Base-by-base conservation (phyloP, 1,140 invertebrate genomes). In the Elysia chlorotica region DNA sequence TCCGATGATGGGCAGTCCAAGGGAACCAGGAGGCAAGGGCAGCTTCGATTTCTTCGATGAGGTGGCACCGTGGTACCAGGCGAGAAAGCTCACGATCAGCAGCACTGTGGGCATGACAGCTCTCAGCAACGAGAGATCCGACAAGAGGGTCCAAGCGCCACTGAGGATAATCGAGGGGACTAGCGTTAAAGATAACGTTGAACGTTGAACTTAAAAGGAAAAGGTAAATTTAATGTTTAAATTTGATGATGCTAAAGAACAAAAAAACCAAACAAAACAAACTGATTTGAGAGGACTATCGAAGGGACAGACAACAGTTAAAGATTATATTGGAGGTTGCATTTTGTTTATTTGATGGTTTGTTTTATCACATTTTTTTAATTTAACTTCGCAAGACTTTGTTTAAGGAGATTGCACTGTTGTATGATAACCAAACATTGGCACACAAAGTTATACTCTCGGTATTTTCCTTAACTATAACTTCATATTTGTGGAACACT, bases 1-100 rank as follows among this genome's bases (percentile, higher is more conserved):
- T 28, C 82, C 82, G n/a, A 84, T 67, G 31, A 84, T 48, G 3
- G 82, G 82, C 23, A 82, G 57, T 23, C 82, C 82, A 62, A 81
- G 66, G 28, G 68, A 81, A n/a, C 82, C 82, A 2, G 81, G 81
- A 19, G 82, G 82, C 37, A 84, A 74, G 10, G 81, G 82, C 25
- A 72, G 54, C 14, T 69, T 65, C 14, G 62, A 76, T 6, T 41
- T 54, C 2, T 57, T 57, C 62, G 81, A 79, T 28, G 65, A 66
- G 21, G 41, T 57, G 59, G 65, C 76, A 25, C 61, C 30, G 54
- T 75, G 73, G 74, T 79, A 78, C 80, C 82, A 83, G 0, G 81
- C 61, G 38, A 79, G 59, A 21, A 71, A 72, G 38, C 68, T 72
- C 3, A 76, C 30, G 1, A 76, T 25, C 0, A 69, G 31, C 35